These are phyloP conservation scores for Malurus leucopterus DNA, from an alignment of 2,797 vertebrate species.

Conservation along the genomic window DNA sequence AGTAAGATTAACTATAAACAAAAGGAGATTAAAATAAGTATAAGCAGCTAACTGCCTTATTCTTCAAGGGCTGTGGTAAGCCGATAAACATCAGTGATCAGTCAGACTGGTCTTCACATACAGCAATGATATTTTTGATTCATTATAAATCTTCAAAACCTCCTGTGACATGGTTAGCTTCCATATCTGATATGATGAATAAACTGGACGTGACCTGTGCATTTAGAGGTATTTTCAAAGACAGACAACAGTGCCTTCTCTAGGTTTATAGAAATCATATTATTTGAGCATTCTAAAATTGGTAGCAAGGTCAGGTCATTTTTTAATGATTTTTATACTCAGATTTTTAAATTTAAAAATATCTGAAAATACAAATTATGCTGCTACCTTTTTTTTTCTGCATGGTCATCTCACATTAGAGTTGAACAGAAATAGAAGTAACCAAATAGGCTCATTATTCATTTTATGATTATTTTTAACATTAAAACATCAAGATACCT, in stretches of 20 bases:
- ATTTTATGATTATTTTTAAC: neutral
- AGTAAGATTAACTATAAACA: neutral
- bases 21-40: neutral
- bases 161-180: neutral
- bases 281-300: neutral
- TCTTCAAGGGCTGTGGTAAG: neutral
- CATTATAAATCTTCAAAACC: neutral
- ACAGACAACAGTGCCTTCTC: neutral
- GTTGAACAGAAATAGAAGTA: neutral
- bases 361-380: neutral
- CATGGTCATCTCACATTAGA: neutral
- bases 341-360: neutral
- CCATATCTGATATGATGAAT: neutral
- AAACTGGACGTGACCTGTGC: neutral
- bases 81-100: neutral
- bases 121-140: neutral
- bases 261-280: neutral
- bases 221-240: neutral
- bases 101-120: neutral
- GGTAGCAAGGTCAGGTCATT: accelerated
- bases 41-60: neutral
- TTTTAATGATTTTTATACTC: neutral
- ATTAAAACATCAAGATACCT: neutral
- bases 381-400: neutral
- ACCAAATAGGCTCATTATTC: neutral